These are phyloP conservation scores for Asteroscopus sphinx DNA, from an alignment of 2,888 invertebrate species.

Conservation along the genomic window DNA sequence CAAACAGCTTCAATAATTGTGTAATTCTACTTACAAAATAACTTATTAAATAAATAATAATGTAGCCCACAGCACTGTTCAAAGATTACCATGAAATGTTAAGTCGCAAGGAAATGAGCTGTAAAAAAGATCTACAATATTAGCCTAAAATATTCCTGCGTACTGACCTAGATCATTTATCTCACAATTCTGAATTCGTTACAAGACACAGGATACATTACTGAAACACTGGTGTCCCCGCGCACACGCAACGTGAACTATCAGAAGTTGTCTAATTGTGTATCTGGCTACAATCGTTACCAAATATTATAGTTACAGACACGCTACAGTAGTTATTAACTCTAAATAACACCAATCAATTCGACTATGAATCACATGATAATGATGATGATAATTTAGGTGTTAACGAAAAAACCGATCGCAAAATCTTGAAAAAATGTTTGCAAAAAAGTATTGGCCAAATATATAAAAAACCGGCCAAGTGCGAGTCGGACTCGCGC, in stretches of 20 bases:
- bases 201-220: slow-evolving; percentile 25
- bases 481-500: no score
- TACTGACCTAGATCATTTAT: neutral
- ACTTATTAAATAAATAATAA: no score
- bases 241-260: slow-evolving; percentile 19
- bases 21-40: no score
- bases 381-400: slow-evolving; percentile 9
- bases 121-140: no score
- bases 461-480: slow-evolving; percentile 2
- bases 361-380: slow-evolving; percentile 22
- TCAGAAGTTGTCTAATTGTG: neutral
- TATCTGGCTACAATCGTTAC: slow-evolving; percentile 12
- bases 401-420: slow-evolving; percentile 11
- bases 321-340: slow-evolving; percentile 33
- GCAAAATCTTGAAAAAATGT: slow-evolving; percentile 17
- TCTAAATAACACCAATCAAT: slow-evolving; percentile 12
- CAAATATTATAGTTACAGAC: slow-evolving; percentile 18
- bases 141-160: neutral
- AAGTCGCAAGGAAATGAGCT: no score
- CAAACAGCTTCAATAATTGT: no score
- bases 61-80: no score
- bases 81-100: no score
- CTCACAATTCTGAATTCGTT: neutral
- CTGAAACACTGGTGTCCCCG: slow-evolving; percentile 19
- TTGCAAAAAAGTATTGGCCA: slow-evolving; percentile 2